Base-by-base conservation (phyloP, 1,140 invertebrate genomes). In the Anagrus nilaparvatae region DNA sequence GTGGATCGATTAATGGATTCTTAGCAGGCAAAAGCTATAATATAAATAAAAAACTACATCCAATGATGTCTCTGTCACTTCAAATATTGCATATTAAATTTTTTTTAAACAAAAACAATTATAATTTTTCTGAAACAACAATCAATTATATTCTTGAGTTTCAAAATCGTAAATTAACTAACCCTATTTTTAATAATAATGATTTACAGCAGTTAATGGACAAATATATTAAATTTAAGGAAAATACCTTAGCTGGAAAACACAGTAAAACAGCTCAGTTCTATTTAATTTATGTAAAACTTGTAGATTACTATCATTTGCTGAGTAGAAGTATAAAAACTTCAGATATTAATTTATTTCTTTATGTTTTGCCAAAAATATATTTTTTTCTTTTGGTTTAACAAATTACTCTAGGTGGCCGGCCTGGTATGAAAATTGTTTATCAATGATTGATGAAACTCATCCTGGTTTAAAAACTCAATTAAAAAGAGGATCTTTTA, bases 381-480 rank as follows among this genome's bases (percentile, higher is more conserved):
- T 61, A 28, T 60, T 62, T 46, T 62, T 63, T 32, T 40, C 46
- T 9, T 50, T 28, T 14, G 58, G 60, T 46, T 56, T 61, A 31
- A 53, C 28, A 31, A 59, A 61, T 32, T 60, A 61, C 48, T 29
- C 51, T 30, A 49, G 58, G 13, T 58, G 48, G 43, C 14, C 27
- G 0, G 40, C 56, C 16, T 34, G 36, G 38, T 48, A 44, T 31
- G 16, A 33, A 6, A 30, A 45, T 21, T 45, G 46, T 48, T 37
- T 48, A 19, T 28, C 27, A 3, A 48, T 35, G 14, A 39, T 53
- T 30, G 25, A 35, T 13, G 40, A 50, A 44, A 52, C 51, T 20
- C 51, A 53, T 41, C 51, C 51, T 16, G 53, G 45, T 39, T 36
- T 55, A 36, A 25, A 45, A 35, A 29, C 38, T 5, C 25, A 27